Conservation (phyloP, 35 echinoderm and acorn worm genomes). For the Ophioderma brevispina region DNA sequence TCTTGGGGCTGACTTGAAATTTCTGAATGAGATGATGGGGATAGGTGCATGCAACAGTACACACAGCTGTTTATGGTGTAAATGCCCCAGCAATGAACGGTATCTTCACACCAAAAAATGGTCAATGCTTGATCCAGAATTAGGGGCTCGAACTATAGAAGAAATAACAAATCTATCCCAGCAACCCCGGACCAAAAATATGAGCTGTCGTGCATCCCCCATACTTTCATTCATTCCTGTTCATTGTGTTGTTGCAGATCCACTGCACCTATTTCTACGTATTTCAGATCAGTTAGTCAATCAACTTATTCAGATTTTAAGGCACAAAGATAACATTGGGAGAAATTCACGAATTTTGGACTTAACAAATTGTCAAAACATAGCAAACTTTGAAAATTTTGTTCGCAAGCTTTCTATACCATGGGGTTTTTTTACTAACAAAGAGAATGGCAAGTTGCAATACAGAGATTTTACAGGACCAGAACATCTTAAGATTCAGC, state of each 20-base stretch:
- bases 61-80: slow-evolving; percentile 58
- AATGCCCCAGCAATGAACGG: slow-evolving; percentile 23
- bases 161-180: background rate
- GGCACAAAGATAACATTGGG: slow-evolving; percentile 4
- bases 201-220: background rate
- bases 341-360: slow-evolving; percentile 14
- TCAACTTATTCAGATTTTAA: slow-evolving; percentile 5
- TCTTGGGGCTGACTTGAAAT: slow-evolving; percentile 48
- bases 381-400: too few species aligned
- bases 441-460: too few species aligned
- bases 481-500: too few species aligned
- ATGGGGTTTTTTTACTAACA: too few species aligned
- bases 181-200: background rate
- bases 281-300: slow-evolving; percentile 20
- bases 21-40: slow-evolving; percentile 51
- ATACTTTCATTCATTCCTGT: background rate
- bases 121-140: slow-evolving; percentile 39
- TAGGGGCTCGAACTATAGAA: background rate
- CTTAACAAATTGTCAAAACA: too few species aligned
- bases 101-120: slow-evolving; percentile 19
- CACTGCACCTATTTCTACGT: background rate
- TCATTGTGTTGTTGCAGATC: background rate
- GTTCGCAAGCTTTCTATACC: too few species aligned
- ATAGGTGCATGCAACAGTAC: slow-evolving; percentile 41
- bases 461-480: too few species aligned